Evolutionary conservation across 2,797 vertebrate genomes (phyloP), one percentile per base, ranked within the genome.

Genomic region (Macroramphosus scolopax): DNA sequence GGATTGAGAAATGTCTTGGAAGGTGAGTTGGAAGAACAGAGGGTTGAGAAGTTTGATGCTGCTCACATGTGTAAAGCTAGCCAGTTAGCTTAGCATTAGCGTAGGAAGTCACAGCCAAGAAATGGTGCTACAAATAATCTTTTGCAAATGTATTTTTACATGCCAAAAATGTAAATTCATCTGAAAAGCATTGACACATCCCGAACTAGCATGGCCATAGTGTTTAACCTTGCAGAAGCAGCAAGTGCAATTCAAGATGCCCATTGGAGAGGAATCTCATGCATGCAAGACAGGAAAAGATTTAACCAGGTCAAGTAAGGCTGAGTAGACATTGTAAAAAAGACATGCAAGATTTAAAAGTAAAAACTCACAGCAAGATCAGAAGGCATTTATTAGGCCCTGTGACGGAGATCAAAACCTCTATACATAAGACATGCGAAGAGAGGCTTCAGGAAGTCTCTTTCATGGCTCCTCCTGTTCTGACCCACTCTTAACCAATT

Each of bases 351-450:
- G 45, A 63, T 64, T 68, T 48, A 17, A 66, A 74, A 64, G 44
- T 52, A 69, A 69, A 64, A 54, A n/a, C 45, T 54, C 41, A 20
- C 65, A 56, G 63, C 8, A 8, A 56, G 47, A 73, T 74, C 68
- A 51, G 51, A 51, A 10, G 25, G 38, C 31, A 38, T 63, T 58
- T 24, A 50, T 47, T 28, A 71, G 41, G 40, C 39, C 26, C 55
- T 47, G 29, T 66, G 68, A 58, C 36, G 17, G 37, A 64, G 67
- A 77, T 83, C 65, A 73, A 80, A 81, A 57, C 66, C 40, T 55
- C 36, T 28, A 45, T 65, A 40, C 62, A 54, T 31, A 22, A 22
- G 55, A 37, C 42, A 26, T 28, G 53, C 33, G 31, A 36, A 41
- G 44, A 53, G 35, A 42, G 1, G 6, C 53, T 50, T 74, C 34